phyloP scores from a whole-genome alignment of 2,888 invertebrate genomes.

The Escarpia spicata region DNA sequence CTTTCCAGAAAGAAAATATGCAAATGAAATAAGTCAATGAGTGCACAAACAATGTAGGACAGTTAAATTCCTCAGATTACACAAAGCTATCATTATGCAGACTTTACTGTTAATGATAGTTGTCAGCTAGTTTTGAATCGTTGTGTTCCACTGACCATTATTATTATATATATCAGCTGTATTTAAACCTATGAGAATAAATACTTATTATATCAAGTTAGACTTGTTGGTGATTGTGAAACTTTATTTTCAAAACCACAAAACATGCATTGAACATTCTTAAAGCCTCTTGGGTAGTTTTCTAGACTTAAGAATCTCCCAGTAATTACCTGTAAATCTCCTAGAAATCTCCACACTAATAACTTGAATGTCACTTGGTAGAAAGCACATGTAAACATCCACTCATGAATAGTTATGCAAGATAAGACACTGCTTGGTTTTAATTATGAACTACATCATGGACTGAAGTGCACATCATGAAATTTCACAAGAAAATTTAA shows the following conservation, averaged over 20 bases:
- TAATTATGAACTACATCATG: no score
- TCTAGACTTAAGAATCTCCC: background rate
- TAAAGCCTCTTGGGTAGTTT: background rate
- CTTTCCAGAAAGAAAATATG: background rate
- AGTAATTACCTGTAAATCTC: background rate
- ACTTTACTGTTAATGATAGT: background rate
- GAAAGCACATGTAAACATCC: no score
- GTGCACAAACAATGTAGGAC: background rate
- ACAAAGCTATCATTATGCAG: background rate
- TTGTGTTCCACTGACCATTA: background rate
- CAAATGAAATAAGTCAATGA: background rate
- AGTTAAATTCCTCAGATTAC: background rate
- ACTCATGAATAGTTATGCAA: no score
- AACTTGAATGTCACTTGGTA: no score
- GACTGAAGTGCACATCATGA: no score
- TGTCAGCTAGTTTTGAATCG: background rate
- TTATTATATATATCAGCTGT: background rate
- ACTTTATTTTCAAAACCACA: background rate
- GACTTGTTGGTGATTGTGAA: background rate
- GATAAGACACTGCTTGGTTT: no score
- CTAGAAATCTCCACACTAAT: no score
- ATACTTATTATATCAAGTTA: background rate
- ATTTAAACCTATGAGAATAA: background rate
- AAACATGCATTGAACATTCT: background rate
- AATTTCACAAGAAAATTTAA: no score